Conservation (phyloP, 2,797 vertebrate genomes). For the Orestias chungarensis region DNA sequence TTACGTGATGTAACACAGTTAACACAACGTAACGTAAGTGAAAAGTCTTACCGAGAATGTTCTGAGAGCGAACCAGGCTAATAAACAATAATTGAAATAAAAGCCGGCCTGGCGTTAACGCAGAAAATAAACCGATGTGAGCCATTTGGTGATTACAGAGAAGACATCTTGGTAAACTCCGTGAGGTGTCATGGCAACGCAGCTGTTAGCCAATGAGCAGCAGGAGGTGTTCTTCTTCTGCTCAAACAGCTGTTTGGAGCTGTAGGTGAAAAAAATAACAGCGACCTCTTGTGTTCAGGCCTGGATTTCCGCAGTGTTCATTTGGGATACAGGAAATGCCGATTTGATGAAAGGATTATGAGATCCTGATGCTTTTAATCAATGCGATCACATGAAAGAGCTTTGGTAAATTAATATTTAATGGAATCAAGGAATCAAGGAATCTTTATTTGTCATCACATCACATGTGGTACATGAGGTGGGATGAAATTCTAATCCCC, state of each 20-base stretch:
- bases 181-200: slow-evolving; percentile 64
- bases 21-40: background rate
- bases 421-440: too few relatives aligned
- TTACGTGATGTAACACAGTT: too few relatives aligned
- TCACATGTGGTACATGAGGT: too few relatives aligned
- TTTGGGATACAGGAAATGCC: background rate
- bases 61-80: slow-evolving; percentile 32
- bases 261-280: background rate
- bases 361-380: too few relatives aligned
- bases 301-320: background rate
- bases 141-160: slow-evolving; percentile 52
- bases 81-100: slow-evolving; percentile 40
- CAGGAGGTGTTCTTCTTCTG: slow-evolving; percentile 19
- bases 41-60: slow-evolving; percentile 69
- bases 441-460: too few relatives aligned
- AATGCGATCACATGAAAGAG: background rate
- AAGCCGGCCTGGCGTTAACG: background rate
- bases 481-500: too few relatives aligned
- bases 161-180: slow-evolving; percentile 62
- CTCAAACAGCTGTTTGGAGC: background rate
- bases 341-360: background rate
- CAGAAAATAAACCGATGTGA: slow-evolving; percentile 1
- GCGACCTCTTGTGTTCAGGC: slow-evolving; percentile 17
- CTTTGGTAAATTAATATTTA: background rate
- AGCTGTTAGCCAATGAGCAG: slow-evolving; percentile 48